Evolutionary conservation across 2,888 invertebrate genomes (phyloP).

Genomic region (Polydrusus cervinus): DNA sequence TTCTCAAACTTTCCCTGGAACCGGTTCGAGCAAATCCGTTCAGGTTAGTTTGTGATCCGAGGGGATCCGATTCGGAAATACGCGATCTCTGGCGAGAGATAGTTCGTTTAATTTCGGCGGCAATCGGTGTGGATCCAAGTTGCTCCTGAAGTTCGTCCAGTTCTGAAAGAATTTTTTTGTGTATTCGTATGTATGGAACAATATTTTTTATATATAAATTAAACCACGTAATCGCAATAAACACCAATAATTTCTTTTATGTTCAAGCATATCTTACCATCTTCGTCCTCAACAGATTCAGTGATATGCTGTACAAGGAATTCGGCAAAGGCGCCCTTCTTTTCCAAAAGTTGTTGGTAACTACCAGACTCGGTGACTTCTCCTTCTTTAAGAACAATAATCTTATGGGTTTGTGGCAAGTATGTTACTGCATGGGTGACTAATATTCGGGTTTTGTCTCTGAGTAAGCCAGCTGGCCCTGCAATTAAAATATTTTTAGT

Average conservation of each 20-base stretch:
- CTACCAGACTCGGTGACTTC: constrained; percentile 71
- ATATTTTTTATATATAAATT: no score
- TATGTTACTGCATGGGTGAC: constrained; percentile 76
- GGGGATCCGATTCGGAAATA: constrained; percentile 49
- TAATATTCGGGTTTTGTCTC: constrained; percentile 72
- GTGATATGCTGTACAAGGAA: constrained; percentile 63
- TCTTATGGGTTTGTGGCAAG: constrained; percentile 73
- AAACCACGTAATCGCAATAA: no score
- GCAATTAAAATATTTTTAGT: constrained; percentile 64
- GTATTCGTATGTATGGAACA: no score
- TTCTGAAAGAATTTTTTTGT: constrained; percentile 65
- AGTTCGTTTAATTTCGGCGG: constrained; percentile 76
- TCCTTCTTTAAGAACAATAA: constrained; percentile 73
- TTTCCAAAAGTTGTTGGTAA: constrained; percentile 70
- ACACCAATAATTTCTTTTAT: no score
- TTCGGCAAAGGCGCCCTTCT: constrained; percentile 67
- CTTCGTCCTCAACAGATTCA: constrained; percentile 67
- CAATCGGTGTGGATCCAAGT: constrained; percentile 76
- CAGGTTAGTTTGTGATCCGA: constrained; percentile 41
- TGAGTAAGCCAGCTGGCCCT: constrained; percentile 69
- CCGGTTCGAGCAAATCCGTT: constrained; percentile 46
- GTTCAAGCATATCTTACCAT: constrained; percentile 53
- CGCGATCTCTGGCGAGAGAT: constrained; percentile 75
- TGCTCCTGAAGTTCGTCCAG: constrained; percentile 81
- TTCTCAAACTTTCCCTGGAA: constrained; percentile 74